Conservation (phyloP, 2,797 vertebrate species). For the Erpetoichthys calabaricus region DNA sequence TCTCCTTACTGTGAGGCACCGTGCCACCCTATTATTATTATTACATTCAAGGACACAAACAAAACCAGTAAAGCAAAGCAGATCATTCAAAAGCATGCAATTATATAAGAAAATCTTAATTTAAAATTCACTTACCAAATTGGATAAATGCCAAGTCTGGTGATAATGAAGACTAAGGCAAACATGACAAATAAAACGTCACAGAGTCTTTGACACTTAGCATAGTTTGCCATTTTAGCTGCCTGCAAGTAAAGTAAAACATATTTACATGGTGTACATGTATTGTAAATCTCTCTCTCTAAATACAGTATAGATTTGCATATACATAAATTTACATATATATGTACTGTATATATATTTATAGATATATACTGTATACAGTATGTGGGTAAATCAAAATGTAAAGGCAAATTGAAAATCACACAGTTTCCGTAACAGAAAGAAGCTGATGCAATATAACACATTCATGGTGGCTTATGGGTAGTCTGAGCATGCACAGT, state of each 20-base stretch:
- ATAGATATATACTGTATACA: no score
- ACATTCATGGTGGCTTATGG: no score
- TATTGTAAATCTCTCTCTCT: neutral
- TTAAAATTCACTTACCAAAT: constrained; percentile 70
- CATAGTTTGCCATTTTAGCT: constrained; percentile 97
- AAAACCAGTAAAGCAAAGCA: neutral
- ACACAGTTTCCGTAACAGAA: no score
- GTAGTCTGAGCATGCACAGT: no score
- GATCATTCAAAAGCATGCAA: neutral
- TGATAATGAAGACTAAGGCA: constrained; percentile 83
- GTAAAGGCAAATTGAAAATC: no score
- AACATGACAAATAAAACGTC: constrained; percentile 89
- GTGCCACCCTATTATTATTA: no score
- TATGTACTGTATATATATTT: no score
- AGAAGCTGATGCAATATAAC: no score
- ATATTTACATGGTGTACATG: neutral
- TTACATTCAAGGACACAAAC: neutral
- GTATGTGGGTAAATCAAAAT: no score
- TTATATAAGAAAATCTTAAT: neutral
- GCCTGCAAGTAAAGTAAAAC: constrained; percentile 56
- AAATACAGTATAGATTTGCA: neutral
- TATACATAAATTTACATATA: neutral
- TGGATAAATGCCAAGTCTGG: constrained; percentile 82
- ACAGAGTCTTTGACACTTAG: constrained; percentile 92
- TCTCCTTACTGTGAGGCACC: no score